phyloP scores from a whole-genome alignment of 2,113 vertebrate genomes.

The Dipodomys merriami region DNA sequence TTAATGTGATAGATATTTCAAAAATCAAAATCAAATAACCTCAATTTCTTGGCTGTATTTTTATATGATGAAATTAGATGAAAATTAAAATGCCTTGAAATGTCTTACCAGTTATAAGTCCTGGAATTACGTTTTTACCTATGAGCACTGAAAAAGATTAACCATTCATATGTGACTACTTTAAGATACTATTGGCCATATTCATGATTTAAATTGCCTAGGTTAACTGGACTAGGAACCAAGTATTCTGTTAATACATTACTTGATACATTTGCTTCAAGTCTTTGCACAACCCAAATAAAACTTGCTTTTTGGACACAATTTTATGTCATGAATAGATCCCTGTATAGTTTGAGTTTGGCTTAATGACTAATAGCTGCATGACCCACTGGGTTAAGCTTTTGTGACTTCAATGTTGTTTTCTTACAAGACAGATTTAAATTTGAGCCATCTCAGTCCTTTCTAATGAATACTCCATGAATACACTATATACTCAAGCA shows the following conservation, averaged over 20 bases:
- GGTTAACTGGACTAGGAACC: neutral
- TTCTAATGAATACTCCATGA: neutral
- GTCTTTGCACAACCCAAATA: neutral
- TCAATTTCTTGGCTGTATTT: neutral
- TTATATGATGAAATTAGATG: constrained; percentile 11
- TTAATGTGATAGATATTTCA: constrained; percentile 35
- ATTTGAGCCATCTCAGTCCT: neutral
- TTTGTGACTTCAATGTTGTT: neutral
- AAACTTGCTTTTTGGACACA: neutral
- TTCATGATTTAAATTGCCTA: neutral
- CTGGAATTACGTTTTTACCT: neutral
- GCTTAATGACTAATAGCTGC: neutral
- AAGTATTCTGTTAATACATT: neutral
- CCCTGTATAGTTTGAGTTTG: neutral
- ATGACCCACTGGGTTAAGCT: neutral
- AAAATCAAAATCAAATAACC: constrained; percentile 30
- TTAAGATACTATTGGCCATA: neutral
- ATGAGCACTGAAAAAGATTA: constrained; percentile 3
- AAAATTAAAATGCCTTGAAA: constrained; percentile 9
- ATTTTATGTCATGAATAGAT: neutral
- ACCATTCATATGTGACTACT: neutral
- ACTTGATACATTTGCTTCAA: neutral
- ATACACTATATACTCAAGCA: neutral
- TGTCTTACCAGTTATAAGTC: neutral
- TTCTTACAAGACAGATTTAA: neutral